phyloP scores from a whole-genome alignment of 2,888 invertebrate species.

The Diplolepis rosae region DNA sequence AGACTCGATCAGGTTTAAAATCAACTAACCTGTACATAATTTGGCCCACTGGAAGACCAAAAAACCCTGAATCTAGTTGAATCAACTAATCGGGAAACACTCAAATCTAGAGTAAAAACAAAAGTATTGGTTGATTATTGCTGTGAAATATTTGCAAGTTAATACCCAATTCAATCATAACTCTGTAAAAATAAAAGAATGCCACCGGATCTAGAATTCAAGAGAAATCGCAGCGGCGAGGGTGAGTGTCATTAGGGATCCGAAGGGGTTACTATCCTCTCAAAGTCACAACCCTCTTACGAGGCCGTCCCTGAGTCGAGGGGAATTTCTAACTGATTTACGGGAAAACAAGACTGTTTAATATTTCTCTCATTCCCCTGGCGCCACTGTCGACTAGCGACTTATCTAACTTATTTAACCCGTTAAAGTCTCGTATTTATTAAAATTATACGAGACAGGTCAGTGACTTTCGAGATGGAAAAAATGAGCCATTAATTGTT shows the following conservation, averaged over 20 bases:
- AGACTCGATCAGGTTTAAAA: no score
- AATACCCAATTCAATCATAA: slow-evolving; percentile 34
- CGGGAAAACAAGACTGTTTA: slow-evolving; percentile 73
- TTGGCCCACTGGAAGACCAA: no score
- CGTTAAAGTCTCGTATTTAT: slow-evolving; percentile 55
- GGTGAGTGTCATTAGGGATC: slow-evolving; percentile 65
- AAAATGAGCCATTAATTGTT: slow-evolving; percentile 30
- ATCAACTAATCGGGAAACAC: no score
- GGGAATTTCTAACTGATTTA: slow-evolving; percentile 72
- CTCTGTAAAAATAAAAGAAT: slow-evolving; percentile 42
- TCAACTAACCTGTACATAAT: no score
- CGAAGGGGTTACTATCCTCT: slow-evolving; percentile 60
- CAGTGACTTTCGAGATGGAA: slow-evolving; percentile 44
- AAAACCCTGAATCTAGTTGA: no score
- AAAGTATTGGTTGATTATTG: no score
- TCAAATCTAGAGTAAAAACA: no score
- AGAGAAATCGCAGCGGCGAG: slow-evolving; percentile 36
- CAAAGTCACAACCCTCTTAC: slow-evolving; percentile 61
- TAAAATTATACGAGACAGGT: slow-evolving; percentile 58
- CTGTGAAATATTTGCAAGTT: slow-evolving; percentile 39
- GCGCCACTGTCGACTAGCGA: slow-evolving; percentile 64
- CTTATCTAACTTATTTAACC: slow-evolving; percentile 57
- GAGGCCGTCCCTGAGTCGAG: slow-evolving; percentile 55
- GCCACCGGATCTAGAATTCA: slow-evolving; percentile 41
- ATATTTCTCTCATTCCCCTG: slow-evolving; percentile 69